Conservation (phyloP, 2,113 vertebrate species). For the Dolichotis patagonum region DNA sequence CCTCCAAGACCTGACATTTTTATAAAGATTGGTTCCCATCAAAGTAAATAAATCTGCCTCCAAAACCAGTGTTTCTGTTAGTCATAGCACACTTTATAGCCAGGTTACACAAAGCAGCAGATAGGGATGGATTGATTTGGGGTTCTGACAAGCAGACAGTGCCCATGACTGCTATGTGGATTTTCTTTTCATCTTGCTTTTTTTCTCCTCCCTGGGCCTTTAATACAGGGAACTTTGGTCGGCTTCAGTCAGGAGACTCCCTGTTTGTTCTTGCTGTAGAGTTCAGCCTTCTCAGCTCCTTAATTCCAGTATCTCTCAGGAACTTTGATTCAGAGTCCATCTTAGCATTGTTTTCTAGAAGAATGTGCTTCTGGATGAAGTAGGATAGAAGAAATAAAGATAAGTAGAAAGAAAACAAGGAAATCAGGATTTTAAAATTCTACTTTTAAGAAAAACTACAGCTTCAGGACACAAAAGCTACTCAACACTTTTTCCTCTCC, state of each 20-base stretch:
- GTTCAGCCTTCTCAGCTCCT: background rate
- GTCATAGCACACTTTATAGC: background rate
- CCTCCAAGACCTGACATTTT: background rate
- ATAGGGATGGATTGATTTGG: background rate
- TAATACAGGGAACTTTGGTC: background rate
- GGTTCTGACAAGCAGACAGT: background rate
- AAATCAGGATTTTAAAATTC: background rate
- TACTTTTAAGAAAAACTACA: background rate
- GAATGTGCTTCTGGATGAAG: background rate
- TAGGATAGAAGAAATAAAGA: background rate
- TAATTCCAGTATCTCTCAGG: background rate
- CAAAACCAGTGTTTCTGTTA: background rate
- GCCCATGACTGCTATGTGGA: background rate
- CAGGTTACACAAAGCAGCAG: background rate
- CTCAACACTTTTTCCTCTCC: background rate
- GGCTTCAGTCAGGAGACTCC: background rate
- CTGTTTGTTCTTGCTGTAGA: background rate
- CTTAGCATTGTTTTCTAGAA: background rate
- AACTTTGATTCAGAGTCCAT: background rate
- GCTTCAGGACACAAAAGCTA: background rate
- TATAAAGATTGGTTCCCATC: background rate
- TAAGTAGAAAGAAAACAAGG: background rate
- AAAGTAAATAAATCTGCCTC: background rate
- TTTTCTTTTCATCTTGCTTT: background rate
- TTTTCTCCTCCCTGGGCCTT: background rate